Evolutionary conservation across 2,113 vertebrate genomes (phyloP), one percentile per base, ranked within the genome.

Genomic region (Vulpes ferrilata): DNA sequence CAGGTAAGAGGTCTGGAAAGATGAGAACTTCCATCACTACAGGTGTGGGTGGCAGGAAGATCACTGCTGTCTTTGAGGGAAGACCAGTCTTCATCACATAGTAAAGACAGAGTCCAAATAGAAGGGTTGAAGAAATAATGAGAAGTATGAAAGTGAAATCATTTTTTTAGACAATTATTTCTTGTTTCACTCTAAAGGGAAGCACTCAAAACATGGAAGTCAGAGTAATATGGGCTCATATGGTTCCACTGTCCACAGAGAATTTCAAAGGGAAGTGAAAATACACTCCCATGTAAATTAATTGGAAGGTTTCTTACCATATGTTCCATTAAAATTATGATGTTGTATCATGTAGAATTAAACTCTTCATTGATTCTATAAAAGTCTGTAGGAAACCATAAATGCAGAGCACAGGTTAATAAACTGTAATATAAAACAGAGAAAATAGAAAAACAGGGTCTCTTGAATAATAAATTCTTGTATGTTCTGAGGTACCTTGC

Each of bases 91-190:
- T 71, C 73, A 19, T 90, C 51, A n/a, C 10, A 16, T 19, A 35
- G n/a, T 74, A 32, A 22, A 48, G 76, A 83, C 15, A 43, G 20
- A 73, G 62, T 11, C 25, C 82, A 83, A 53, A 32, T 60, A 13
- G 35, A 89, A 97, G 53, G 11, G 35, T 2, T 67, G 20, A 92
- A 92, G 60, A 71, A 88, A 51, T 30, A 74, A 82, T 55, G 32
- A 74, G 79, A 89, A 48, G 15, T 35, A 76, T n/a, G 85, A 83
- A 81, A 76, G 62, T 35, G n/a, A 92, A 92, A 82, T 92, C 4
- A 15, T 11, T 88, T 55, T 17, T 67, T 73, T 67, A 55, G 64
- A 57, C 62, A 62, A 93, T 83, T 69, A 79, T 35, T 92, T 86
- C 51, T 73, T 83, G 74, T 95, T 85, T 71, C 69, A 35, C 23